Evolutionary conservation across 2,797 vertebrate genomes (phyloP), one percentile per base, ranked within the genome.

Genomic region (Danionella dracula): DNA sequence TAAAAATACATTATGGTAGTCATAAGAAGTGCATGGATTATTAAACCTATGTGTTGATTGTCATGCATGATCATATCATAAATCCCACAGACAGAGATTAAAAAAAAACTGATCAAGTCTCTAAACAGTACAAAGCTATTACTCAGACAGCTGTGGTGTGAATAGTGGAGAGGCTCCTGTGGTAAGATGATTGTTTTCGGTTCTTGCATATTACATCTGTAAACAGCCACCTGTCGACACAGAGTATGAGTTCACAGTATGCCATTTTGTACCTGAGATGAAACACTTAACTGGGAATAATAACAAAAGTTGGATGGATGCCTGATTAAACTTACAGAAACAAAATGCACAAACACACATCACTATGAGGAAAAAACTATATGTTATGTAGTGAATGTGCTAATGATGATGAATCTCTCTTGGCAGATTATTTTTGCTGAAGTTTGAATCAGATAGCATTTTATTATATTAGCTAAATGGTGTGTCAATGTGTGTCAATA

Each of bases 281-380:
- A 84, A 76, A 83, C 81, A 79, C 79, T 84, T 80, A 76, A 79
- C 72, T 82, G 76, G 82, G 81, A 86, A 79, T 70, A 80, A 74
- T 75, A 84, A 84, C 83, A 85, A 83, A 86, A 84, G 83, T 79
- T 88, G 86, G 86, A 86, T 90, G 87, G 83, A 90, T 90, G 82
- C 78, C 87, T 76, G 75, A 89, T 84, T 40, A 63, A 71, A 74
- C 59, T 63, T 68, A 80, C 66, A 70, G 31, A 70, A 48, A 51
- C 67, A 55, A 31, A 48, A 10, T 15, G 50, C 57, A 62, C 75
- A 72, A 77, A 85, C 79, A 73, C 70, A 37, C 79, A 82, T 84
- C 79, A 85, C 81, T 4, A 72, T 83, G 81, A 76, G 77, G 57
- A 71, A n/a, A 79, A 80, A 71, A 73, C 50, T 6, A 32, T 59